These are phyloP conservation scores for Agrenia bidenticulata DNA, from an alignment of 2,888 invertebrate genomes.

Conservation along the genomic window DNA sequence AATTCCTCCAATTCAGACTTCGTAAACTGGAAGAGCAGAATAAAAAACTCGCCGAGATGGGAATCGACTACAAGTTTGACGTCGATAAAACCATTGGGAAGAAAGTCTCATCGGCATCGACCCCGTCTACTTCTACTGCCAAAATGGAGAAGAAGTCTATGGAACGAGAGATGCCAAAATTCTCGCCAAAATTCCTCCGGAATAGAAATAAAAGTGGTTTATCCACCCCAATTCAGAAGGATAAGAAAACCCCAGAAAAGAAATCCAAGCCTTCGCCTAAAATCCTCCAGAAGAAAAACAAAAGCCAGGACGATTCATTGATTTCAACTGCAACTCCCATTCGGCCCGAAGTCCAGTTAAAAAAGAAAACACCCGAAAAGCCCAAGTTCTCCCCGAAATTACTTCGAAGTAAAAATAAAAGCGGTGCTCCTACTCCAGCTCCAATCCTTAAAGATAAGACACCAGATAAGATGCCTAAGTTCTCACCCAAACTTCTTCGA, in stretches of 20 bases:
- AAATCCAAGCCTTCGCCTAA: slow-evolving; percentile 3
- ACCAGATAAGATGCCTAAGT: slow-evolving; percentile 20
- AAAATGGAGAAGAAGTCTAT: slow-evolving; percentile 6
- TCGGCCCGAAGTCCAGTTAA: background rate
- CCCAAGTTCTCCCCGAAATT: slow-evolving; percentile 26
- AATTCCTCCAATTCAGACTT: slow-evolving; percentile 23
- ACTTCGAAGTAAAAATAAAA: slow-evolving; percentile 14
- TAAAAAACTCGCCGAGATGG: slow-evolving; percentile 35
- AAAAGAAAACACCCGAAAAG: slow-evolving; percentile 7
- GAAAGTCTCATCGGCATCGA: background rate
- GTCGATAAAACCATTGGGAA: background rate
- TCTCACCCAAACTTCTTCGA: slow-evolving; percentile 33
- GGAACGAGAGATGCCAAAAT: slow-evolving; percentile 2
- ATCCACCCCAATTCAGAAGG: background rate
- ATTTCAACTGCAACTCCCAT: background rate
- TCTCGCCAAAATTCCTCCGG: slow-evolving; percentile 14
- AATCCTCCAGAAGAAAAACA: background rate
- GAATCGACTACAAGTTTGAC: slow-evolving; percentile 41
- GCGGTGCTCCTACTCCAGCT: background rate
- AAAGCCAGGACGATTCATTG: background rate
- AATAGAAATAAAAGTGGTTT: slow-evolving; percentile 13
- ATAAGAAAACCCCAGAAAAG: slow-evolving; percentile 9
- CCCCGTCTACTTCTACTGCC: background rate
- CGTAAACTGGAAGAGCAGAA: slow-evolving; percentile 33
- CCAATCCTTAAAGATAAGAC: background rate